These are phyloP conservation scores for Chaetogeoica ovagalla DNA, from an alignment of 2,888 invertebrate species.

Conservation along the genomic window DNA sequence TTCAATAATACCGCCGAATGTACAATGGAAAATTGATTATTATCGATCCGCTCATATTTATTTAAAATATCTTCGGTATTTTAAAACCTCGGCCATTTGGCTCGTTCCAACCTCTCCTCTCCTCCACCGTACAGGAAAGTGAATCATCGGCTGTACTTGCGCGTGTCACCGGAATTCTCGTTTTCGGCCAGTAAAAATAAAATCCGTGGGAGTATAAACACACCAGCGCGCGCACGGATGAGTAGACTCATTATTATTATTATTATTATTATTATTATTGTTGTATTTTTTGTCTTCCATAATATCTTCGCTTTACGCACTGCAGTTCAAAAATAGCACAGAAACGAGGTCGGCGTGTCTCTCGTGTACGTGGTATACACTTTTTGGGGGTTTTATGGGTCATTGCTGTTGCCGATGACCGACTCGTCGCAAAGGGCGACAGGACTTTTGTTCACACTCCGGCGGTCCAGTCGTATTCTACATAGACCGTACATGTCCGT, in stretches of 20 bases:
- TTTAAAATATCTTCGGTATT: too few relatives aligned
- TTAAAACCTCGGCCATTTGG: too few relatives aligned
- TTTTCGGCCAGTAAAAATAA: slow-evolving; percentile 36
- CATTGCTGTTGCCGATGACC: slow-evolving; percentile 23
- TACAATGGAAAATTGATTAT: too few relatives aligned
- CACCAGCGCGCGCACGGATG: slow-evolving; percentile 7
- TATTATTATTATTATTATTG: slow-evolving; percentile 34
- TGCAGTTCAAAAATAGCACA: slow-evolving; percentile 34
- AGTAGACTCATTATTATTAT: slow-evolving; percentile 30
- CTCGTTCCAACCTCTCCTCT: too few relatives aligned
- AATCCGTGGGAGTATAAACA: slow-evolving; percentile 11
- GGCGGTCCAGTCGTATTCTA: too few relatives aligned
- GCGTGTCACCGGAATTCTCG: slow-evolving; percentile 4
- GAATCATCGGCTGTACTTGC: slow-evolving; percentile 8
- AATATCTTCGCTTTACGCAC: background rate
- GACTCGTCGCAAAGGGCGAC: background rate
- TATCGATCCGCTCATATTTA: too few relatives aligned
- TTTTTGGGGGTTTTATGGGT: slow-evolving; percentile 44
- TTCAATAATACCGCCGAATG: too few relatives aligned
- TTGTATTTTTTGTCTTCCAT: background rate
- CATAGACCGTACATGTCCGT: too few relatives aligned
- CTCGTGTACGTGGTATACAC: background rate
- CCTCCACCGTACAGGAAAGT: background rate
- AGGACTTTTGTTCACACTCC: background rate
- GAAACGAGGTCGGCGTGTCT: slow-evolving; percentile 1